Evolutionary conservation across 2,888 invertebrate genomes (phyloP).

Genomic region (Itoplectis maculator): DNA sequence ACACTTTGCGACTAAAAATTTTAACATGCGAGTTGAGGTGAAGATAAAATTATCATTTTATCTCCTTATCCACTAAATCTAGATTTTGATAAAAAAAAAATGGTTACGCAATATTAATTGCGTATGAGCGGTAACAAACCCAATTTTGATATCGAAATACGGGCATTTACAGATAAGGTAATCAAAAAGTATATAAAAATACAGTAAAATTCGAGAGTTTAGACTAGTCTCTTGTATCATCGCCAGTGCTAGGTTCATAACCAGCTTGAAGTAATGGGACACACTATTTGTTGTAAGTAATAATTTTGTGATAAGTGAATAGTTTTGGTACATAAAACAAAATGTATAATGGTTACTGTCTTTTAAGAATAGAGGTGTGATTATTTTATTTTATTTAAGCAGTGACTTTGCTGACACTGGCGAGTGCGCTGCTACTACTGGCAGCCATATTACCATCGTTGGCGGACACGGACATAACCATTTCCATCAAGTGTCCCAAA

Average conservation of each 20-base stretch:
- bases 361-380: no score
- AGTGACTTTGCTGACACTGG: conserved; percentile 26
- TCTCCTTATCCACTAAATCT: background rate
- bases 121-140: background rate
- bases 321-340: background rate
- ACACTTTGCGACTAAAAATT: no score
- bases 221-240: background rate
- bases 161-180: conserved; percentile 51
- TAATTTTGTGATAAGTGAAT: background rate
- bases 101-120: background rate
- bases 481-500: conserved; percentile 66
- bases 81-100: background rate
- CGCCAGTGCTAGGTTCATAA: background rate
- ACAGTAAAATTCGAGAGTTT: conserved; percentile 1
- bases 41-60: no score
- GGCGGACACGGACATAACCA: background rate
- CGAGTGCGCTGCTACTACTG: conserved; percentile 4
- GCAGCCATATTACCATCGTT: background rate
- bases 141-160: conserved; percentile 11
- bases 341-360: no score
- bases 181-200: conserved; percentile 48
- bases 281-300: conserved; percentile 44
- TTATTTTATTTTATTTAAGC: no score
- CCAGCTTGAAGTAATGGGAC: conserved; percentile 19
- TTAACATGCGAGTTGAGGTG: no score